Conservation (phyloP, 2,113 vertebrate species). For the Garra rufa region DNA sequence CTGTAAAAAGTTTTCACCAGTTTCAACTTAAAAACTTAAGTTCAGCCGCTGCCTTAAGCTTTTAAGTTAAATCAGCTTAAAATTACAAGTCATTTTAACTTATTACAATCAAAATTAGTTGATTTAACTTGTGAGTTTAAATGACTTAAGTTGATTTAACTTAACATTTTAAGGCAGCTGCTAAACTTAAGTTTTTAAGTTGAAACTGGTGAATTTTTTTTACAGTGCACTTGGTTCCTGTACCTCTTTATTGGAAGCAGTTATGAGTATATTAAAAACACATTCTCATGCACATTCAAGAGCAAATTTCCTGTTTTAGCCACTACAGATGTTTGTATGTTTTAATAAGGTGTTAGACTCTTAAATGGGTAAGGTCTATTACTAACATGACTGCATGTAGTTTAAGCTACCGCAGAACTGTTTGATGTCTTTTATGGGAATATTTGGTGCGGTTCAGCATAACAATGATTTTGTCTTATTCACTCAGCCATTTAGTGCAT, state of each 20-base stretch:
- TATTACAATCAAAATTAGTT: too few relatives aligned
- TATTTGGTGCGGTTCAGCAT: slow-evolving; percentile 45
- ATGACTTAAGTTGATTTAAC: too few relatives aligned
- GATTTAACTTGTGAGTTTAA: too few relatives aligned
- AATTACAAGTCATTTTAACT: too few relatives aligned
- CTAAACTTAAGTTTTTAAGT: too few relatives aligned
- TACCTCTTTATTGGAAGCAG: neutral
- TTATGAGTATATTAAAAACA: neutral
- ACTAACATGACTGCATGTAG: slow-evolving; percentile 49
- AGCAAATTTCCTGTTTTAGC: slow-evolving; percentile 3
- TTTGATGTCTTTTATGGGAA: slow-evolving; percentile 70
- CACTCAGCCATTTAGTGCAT: neutral
- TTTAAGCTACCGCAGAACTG: slow-evolving; percentile 43
- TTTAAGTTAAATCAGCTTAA: too few relatives aligned
- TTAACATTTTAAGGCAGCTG: too few relatives aligned
- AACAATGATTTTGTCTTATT: slow-evolving; percentile 1
- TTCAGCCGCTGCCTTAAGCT: too few relatives aligned
- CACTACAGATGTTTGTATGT: slow-evolving; percentile 26
- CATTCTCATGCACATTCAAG: slow-evolving; percentile 11
- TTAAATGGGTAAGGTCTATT: slow-evolving; percentile 54
- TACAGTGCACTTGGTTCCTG: slow-evolving; percentile 18
- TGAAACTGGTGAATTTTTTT: too few relatives aligned
- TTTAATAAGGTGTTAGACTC: slow-evolving; percentile 63
- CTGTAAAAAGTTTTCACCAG: too few relatives aligned
- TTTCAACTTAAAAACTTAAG: too few relatives aligned